A percentile compares a stretch with the other conserved stretches of the same genome.
Conservation (phyloP, 2,113 vertebrate species). For the Seriola aureovittata region DNA sequence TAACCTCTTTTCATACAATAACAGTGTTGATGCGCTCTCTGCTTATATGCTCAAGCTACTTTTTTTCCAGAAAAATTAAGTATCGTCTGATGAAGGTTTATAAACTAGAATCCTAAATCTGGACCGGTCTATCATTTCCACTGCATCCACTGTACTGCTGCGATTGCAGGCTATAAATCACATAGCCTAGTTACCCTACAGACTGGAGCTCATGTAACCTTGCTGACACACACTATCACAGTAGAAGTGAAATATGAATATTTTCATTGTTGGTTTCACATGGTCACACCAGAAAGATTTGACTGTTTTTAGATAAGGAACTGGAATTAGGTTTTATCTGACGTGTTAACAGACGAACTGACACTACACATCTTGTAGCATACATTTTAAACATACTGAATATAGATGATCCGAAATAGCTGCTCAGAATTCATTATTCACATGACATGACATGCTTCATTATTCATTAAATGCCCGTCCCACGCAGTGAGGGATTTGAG, state of each 20-base stretch:
- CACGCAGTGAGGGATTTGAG: slow-evolving; percentile 30
- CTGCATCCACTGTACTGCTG: neutral
- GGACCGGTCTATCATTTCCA: too few relatives aligned
- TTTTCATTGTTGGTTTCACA: too few relatives aligned
- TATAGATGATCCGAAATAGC: slow-evolving; percentile 33
- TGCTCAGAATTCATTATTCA: slow-evolving; percentile 15
- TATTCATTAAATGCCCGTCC: slow-evolving; percentile 35
- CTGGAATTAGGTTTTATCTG: neutral
- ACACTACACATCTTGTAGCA: neutral
- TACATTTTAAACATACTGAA: neutral
- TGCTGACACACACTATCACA: too few relatives aligned
- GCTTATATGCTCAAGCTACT: too few relatives aligned
- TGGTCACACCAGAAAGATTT: too few relatives aligned
- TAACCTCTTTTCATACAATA: too few relatives aligned
- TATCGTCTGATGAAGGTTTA: neutral
- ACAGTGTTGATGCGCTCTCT: too few relatives aligned
- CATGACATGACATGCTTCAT: slow-evolving; percentile 26
- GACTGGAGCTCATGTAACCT: too few relatives aligned
- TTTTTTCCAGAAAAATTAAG: too few relatives aligned
- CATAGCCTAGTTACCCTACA: too few relatives aligned
- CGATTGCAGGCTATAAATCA: too few relatives aligned
- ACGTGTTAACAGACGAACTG: neutral
- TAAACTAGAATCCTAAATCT: neutral
- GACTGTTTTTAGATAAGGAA: neutral
- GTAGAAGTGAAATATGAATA: too few relatives aligned